Percentiles rank a stretch among this genome's conserved stretches.
Conservation (phyloP, 2,888 invertebrate genomes). For the Drosophila anceps region DNA sequence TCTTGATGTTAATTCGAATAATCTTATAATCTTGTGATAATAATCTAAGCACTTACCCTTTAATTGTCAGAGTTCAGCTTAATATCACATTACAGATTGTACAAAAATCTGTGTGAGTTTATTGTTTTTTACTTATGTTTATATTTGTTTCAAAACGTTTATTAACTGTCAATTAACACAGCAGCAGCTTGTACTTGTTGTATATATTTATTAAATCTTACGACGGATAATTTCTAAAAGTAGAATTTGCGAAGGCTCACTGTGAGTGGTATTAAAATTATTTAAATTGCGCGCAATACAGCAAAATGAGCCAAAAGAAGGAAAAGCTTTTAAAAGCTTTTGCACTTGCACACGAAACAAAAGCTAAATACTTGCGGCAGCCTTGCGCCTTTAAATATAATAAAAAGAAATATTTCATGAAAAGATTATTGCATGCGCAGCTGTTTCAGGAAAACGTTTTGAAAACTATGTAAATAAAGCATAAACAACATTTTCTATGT, state of each 20-base stretch:
- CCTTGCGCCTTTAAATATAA: conserved; percentile 33
- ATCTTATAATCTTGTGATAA: background rate
- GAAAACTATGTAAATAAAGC: background rate
- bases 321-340: conserved; percentile 57
- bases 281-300: conserved; percentile 44
- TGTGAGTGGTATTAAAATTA: conserved; percentile 2
- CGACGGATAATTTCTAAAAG: conserved; percentile 24
- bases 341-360: conserved; percentile 21
- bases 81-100: conserved; percentile 17
- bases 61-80: conserved; percentile 1
- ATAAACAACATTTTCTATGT: background rate
- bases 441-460: background rate
- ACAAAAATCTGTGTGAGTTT: background rate
- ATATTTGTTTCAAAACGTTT: background rate
- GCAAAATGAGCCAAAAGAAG: conserved; percentile 20
- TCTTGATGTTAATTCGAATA: background rate
- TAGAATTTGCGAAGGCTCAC: background rate
- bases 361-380: conserved; percentile 51
- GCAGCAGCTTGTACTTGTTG: background rate
- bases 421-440: conserved; percentile 6
- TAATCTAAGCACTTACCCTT: conserved; percentile 23
- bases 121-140: background rate
- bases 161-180: conserved; percentile 18
- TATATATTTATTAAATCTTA: background rate
- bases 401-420: conserved; percentile 5